Evolutionary conservation across 2,113 vertebrate species (phyloP), one percentile per base, ranked within the genome.

Genomic region (Otolemur garnettii): DNA sequence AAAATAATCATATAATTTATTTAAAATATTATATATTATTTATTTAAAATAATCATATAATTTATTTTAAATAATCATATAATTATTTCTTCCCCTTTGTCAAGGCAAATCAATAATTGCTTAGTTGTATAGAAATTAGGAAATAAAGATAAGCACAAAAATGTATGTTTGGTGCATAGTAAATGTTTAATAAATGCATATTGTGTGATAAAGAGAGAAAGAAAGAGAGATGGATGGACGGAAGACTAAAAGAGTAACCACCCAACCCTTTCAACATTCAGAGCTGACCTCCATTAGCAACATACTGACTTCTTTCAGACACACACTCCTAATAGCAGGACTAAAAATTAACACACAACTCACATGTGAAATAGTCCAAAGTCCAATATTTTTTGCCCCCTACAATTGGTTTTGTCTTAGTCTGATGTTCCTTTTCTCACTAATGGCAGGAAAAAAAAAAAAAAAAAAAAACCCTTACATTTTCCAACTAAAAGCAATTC

Each of bases 121-220:
- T 62, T 50, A 87, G 71, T 38, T 17, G 10, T 26, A 88, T 22
- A 83, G 22, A 69, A 86, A 81, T 66, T 71, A 30, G 10, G 35
- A 92, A 64, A 86, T 71, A 95, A 69, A 85, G 28, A 35, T 60
- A 68, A 96, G 42, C 64, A 89, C 38, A 86, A 96, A 94, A 22
- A 38, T 74, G 13, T 55, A 57, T 35, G 14, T 53, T 90, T 85
- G 53, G 19, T 19, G 66, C 21, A 21, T 9, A 84, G 33, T 45
- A 87, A 75, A 84, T 66, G 38, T 90, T 71, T 64, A 80, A 55
- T 87, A 94, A 84, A 87, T 80, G 28, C 6, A 89, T 15, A 2
- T 2, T 57, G 14, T 87, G 62, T 75, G 38, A 87, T 8, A 84
- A n/a, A 42, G 0, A 3, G 19, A 62, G 60, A 55, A n/a, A n/a